phyloP scores from a whole-genome alignment of 1,140 invertebrate genomes.

The Belonocnema kinseyi region DNA sequence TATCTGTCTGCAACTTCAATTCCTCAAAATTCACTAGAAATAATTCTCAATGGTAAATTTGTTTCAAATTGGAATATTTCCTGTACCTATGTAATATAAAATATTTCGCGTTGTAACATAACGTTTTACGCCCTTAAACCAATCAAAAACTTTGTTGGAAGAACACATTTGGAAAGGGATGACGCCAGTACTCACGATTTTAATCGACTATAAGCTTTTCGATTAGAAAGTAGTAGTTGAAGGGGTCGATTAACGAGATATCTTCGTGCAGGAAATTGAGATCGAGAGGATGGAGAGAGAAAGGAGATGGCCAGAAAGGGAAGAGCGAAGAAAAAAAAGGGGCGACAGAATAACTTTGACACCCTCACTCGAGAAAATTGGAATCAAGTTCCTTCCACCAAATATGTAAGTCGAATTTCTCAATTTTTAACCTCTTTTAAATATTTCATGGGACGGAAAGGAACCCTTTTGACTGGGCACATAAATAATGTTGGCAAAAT shows the following conservation, averaged over 20 bases:
- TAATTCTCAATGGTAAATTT: no score
- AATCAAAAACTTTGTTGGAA: not conserved
- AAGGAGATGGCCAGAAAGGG: not conserved
- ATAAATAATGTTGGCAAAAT: no score
- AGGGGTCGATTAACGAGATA: conserved; percentile 7
- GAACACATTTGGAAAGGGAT: not conserved
- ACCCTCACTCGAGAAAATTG: conserved; percentile 19
- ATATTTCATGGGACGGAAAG: not conserved
- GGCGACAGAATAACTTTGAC: conserved; percentile 27
- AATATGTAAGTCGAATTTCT: conserved; percentile 33
- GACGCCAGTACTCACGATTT: not conserved
- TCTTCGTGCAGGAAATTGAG: conserved; percentile 21
- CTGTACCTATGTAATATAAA: no score
- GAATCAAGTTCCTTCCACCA: conserved; percentile 31
- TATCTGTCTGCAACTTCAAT: no score
- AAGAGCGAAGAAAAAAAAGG: conserved; percentile 21
- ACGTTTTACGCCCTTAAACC: not conserved
- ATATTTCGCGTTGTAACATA: no score
- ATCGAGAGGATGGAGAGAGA: not conserved
- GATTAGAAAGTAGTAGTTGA: conserved; percentile 11
- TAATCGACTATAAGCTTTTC: conserved; percentile 18
- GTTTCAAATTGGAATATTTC: no score
- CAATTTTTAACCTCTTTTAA: no score
- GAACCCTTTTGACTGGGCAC: no score
- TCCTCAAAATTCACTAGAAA: no score